A percentile compares a stretch with the other conserved stretches of the same genome.
Evolutionary conservation across 2,888 invertebrate species (phyloP).

Genomic region (Prenolepis imparis): DNA sequence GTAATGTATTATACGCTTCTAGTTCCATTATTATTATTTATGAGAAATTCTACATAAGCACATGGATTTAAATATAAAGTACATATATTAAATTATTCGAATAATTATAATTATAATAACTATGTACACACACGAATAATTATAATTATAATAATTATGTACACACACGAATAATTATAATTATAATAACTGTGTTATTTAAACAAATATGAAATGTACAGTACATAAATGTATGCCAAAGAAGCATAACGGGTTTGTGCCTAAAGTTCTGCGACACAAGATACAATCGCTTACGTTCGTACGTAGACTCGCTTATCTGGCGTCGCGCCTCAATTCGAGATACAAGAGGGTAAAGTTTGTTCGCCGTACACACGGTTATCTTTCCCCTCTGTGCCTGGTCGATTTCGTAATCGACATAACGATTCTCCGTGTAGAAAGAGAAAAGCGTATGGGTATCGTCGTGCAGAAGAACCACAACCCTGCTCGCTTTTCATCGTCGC

Average conservation of each 20-base stretch:
- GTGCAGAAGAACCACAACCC: slow-evolving; percentile 39
- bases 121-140: slow-evolving; percentile 21
- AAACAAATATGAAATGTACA: slow-evolving; percentile 2
- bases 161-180: slow-evolving; percentile 17
- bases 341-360: slow-evolving; percentile 71
- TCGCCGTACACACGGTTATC: slow-evolving; percentile 68
- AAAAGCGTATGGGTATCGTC: slow-evolving; percentile 12
- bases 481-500: slow-evolving; percentile 38
- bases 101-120: neutral
- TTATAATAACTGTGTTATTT: neutral
- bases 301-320: slow-evolving; percentile 64
- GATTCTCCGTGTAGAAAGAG: slow-evolving; percentile 49
- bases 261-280: slow-evolving; percentile 3
- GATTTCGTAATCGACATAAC: slow-evolving; percentile 70
- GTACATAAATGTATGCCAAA: slow-evolving; percentile 3
- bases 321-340: slow-evolving; percentile 60
- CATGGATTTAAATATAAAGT: neutral
- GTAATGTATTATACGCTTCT: neutral
- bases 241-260: neutral
- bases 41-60: neutral
- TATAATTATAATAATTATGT: too few species aligned
- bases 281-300: slow-evolving; percentile 51
- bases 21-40: neutral
- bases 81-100: slow-evolving; percentile 27
- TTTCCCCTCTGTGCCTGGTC: slow-evolving; percentile 30